These are phyloP conservation scores for Norana najaformis DNA, from an alignment of 2,888 invertebrate genomes.

Conservation along the genomic window DNA sequence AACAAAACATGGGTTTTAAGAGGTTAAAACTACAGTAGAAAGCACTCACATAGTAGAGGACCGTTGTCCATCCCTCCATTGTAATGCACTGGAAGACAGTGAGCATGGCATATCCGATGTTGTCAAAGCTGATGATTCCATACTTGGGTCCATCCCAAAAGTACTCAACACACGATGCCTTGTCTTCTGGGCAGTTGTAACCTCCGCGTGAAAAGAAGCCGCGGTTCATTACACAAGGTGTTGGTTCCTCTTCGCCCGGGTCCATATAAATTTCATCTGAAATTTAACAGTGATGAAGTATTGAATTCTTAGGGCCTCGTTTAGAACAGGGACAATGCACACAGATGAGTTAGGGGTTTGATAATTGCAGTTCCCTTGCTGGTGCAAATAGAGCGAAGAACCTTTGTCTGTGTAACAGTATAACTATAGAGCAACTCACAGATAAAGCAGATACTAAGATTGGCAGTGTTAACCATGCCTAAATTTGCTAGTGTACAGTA, in stretches of 20 bases:
- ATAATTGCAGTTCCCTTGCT: background rate
- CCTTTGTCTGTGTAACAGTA: no score
- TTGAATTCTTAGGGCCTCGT: background rate
- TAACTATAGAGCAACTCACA: no score
- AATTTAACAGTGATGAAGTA: background rate
- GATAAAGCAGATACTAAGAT: no score
- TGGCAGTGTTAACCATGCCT: no score
- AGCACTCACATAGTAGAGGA: conserved; percentile 93
- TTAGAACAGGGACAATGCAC: background rate
- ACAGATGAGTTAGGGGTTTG: background rate
- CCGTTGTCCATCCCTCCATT: conserved; percentile 99
- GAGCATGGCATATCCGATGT: conserved; percentile 99
- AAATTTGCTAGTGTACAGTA: no score
- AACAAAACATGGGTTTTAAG: background rate
- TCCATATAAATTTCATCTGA: conserved; percentile 20
- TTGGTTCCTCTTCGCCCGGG: conserved; percentile 31
- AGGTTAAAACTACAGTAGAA: background rate
- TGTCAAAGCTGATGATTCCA: conserved; percentile 99
- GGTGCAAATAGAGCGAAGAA: background rate
- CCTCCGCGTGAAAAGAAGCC: conserved; percentile 44
- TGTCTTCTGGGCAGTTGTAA: conserved; percentile 56
- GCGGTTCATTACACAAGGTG: conserved; percentile 21
- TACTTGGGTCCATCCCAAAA: conserved; percentile 70
- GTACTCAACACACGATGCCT: conserved; percentile 52
- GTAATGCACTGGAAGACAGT: conserved; percentile 99